Base-by-base conservation (phyloP, 2,888 invertebrate species). In the Diaprepes abbreviatus region DNA sequence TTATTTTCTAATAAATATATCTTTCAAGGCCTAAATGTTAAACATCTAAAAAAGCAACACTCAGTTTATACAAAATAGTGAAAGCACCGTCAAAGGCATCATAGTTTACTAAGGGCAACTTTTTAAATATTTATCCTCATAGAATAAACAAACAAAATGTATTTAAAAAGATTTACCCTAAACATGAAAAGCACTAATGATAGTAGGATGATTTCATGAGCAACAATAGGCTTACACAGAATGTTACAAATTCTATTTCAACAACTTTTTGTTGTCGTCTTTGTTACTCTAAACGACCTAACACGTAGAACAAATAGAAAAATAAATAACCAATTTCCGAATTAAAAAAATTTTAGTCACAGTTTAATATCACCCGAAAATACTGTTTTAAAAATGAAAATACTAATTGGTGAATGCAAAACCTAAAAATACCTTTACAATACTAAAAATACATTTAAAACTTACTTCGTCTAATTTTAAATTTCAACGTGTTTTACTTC, bases 381-480 rank as follows among this genome's bases (percentile, higher is more conserved):
- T 65, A 65, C 65, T 65, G 65, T 10, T 65, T 31, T 45, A 35
- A 17, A 36, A 33, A 43, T 14, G 5, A 64, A 48, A 57, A 65
- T 65, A 63, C 40, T 50, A 45, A 62, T 19, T 28, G 21, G 19
- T 43, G 6, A 43, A 43, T 43, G 19, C 21, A 43, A 50, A 48
- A 28, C 12, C 21, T 64, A 64, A n/a, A 31, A 14, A 55, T 10
- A 45, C 14, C 14, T 14, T 48, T 48, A 7, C 14, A 28, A 35
- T n/a, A n/a, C 10, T 35, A 24, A 14, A 17, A 28, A 2, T 12
- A n/a, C 9, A 48, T 12, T 31, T n/a, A 24, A 36, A 6, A n/a
- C 17, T n/a, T 14, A 21, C 12, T 50, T 58, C 58, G 59, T 66
- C 66, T 10, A 66, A 66, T 66, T 66, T 66, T 59, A 52, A 66